These are phyloP conservation scores for Melanostoma scalare DNA, from an alignment of 2,888 invertebrate genomes.

Conservation along the genomic window DNA sequence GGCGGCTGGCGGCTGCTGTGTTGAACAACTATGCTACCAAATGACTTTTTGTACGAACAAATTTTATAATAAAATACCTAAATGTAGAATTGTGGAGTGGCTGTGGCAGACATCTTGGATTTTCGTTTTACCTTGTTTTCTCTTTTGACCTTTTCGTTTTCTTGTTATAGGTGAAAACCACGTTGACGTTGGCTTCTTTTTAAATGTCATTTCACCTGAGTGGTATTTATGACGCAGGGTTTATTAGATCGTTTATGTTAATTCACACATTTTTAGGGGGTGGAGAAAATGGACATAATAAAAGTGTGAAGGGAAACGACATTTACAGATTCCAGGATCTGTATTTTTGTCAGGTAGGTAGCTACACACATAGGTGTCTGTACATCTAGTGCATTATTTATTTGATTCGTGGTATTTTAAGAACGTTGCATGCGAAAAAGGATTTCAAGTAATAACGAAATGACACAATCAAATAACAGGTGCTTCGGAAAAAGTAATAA, in stretches of 20 bases:
- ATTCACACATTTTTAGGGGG: constrained; percentile 8
- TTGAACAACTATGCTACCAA: no score
- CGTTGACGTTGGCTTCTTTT: neutral
- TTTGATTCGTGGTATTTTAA: no score
- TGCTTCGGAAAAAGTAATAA: no score
- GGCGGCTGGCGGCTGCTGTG: neutral
- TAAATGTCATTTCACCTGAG: neutral
- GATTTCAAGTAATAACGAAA: no score
- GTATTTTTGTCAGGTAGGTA: no score
- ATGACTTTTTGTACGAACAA: no score
- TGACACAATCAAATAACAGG: neutral
- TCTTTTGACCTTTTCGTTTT: constrained; percentile 20
- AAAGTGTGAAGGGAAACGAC: neutral
- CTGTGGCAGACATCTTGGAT: constrained; percentile 23
- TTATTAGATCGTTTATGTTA: constrained; percentile 16
- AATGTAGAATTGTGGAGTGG: neutral
- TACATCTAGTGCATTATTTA: no score
- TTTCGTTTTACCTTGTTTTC: constrained; percentile 27
- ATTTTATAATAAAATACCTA: no score
- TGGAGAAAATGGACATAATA: constrained; percentile 3
- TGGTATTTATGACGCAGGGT: constrained; percentile 3
- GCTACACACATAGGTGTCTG: no score
- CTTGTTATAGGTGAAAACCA: neutral
- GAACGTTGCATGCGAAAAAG: constrained; percentile 9
- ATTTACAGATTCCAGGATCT: no score